Evolutionary conservation across 2,888 invertebrate species (phyloP), one percentile per base, ranked within the genome.

Genomic region (Drosophila subsilvestris): DNA sequence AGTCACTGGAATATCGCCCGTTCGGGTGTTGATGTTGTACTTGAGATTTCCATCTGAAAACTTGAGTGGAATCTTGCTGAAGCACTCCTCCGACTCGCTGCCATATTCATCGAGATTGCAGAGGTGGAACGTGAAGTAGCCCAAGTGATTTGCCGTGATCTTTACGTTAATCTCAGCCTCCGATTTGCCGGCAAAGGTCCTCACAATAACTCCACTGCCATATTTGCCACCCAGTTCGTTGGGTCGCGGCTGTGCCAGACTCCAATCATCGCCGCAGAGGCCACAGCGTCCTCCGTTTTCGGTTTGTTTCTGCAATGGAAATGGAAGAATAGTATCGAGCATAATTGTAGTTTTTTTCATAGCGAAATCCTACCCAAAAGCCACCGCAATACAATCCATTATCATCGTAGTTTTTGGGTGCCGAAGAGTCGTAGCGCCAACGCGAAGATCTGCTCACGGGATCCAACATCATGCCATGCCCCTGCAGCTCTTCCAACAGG

Each of bases 331-430:
- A 17, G 4, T 53, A 10, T 7, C 27, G 10, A 20, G 3, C 0
- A 22, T 7, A 4, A 0, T 2, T 4, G 0, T 8, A 1, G 1
- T 5, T 1, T 32, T 7, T 29, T 2, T 10, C 0, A 0, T 0
- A 0, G 1, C 3, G 17, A 1, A 8, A 32, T 3, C 50, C 69
- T 72, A 91, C 91, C 78, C 78, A 74, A 43, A 89, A 90, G 42
- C 94, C 94, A 3, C 94, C 94, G 79, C 94, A 95, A 77, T 90
- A 94, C 32, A 93, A 89, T 25, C 87, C 92, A 78, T 92, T 93
- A 78, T 94, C 94, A 58, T 93, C 90, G 78, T 93, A 94, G 86
- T 94, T 93, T 1, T 57, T 68, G 0, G 93, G 93, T 0, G 93
- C 93, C 3, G 90, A 60, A 25, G 88, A 89, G 68, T 93, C 92